Base-by-base conservation (phyloP, 2,797 vertebrate genomes). In the Lutra lutra region DNA sequence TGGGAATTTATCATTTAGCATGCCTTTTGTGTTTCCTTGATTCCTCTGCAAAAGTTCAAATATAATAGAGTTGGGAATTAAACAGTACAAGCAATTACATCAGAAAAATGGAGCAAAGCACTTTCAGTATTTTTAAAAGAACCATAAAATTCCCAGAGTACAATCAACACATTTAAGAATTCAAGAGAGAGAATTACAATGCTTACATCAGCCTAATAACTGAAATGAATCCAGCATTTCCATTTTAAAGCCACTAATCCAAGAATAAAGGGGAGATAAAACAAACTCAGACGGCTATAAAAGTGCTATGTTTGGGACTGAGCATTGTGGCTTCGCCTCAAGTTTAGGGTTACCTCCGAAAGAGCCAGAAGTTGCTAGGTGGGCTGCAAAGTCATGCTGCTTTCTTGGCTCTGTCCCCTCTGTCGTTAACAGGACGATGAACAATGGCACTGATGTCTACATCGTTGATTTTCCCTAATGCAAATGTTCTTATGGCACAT, bases 161-260 rank as follows among this genome's bases (percentile, higher is more conserved):
- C 73, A 96, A 97, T 96, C 86, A 60, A 94, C 82, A 96, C 97
- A 91, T 88, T 97, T 93, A 95, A 85, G 92, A 95, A 96, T 79
- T 48, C 46, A 96, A 95, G 83, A 93, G 91, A 97, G 77, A 97
- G 92, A 95, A 95, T 97, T 90, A 92, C 38, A 95, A 58, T 90
- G 94, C 88, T 97, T 97, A 54, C 90, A 92, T 97, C 89, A 94
- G 73, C 72, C 78, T 97, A 83, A 91, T 82, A 92, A 97, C 84
- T 86, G 94, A 96, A 98, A 97, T 94, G 68, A 95, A 97, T 93
- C 91, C 86, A 96, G 35, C 62, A 86, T 96, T 96, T 95, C 94
- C 94, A 96, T 96, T 98, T 96, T 98, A 97, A 97, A 98, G 91
- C 58, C 58, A 92, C 84, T 98, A 97, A 98, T 96, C 95, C 62